Evolutionary conservation across 2,113 vertebrate species (phyloP).

Genomic region (Prietella phreatophila): DNA sequence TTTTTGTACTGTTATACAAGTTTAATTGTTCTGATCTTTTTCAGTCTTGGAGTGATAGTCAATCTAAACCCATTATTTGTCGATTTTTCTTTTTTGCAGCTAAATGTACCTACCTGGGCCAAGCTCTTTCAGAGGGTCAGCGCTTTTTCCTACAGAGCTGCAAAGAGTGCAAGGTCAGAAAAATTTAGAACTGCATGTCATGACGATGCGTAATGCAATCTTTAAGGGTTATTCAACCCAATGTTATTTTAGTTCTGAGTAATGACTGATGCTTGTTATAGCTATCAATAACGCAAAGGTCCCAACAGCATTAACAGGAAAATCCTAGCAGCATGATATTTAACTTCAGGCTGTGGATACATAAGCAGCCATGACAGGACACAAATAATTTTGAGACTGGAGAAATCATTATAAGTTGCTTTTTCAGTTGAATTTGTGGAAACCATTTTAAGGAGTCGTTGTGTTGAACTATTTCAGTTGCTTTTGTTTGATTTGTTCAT

Average conservation of each 20-base stretch:
- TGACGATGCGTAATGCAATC: not conserved
- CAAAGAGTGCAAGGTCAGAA: conserved; percentile 86
- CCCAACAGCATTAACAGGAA: not conserved
- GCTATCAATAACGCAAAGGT: not conserved
- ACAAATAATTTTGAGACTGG: no score
- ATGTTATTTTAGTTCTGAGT: conserved; percentile 23
- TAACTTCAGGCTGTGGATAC: not conserved
- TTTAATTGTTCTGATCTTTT: not conserved
- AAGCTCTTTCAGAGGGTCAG: conserved; percentile 85
- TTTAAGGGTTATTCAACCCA: conserved; percentile 9
- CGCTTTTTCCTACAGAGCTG: conserved; percentile 82
- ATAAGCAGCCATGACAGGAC: not conserved
- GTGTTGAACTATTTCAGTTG: no score
- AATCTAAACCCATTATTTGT: not conserved
- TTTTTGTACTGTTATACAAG: not conserved
- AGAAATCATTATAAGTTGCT: no score
- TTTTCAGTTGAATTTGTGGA: no score
- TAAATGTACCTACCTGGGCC: conserved; percentile 85
- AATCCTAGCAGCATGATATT: not conserved
- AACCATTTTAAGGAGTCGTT: no score
- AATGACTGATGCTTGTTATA: conserved; percentile 45
- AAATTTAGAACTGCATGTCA: not conserved
- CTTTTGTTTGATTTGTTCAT: no score
- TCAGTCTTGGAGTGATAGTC: not conserved
- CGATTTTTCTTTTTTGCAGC: conserved; percentile 65